A percentile compares a stretch with the other conserved stretches of the same genome.
Evolutionary conservation across 2,113 vertebrate genomes (phyloP).

Genomic region (Hiodon alosoides): DNA sequence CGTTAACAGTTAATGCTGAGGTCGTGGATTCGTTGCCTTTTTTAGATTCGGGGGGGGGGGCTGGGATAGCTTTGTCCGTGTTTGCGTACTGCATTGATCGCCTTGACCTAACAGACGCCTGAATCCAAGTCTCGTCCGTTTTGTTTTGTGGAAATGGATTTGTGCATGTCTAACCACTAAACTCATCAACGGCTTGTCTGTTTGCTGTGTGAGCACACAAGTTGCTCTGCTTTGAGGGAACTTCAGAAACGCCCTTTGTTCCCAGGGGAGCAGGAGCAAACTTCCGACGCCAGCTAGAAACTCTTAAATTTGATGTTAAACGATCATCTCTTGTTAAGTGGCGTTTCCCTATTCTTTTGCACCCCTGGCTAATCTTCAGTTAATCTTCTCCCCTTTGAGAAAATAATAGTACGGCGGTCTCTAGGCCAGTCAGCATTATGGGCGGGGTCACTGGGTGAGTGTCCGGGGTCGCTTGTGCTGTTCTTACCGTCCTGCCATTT

Average conservation of each 20-base stretch:
- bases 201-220: neutral
- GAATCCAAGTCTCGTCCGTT: slow-evolving; percentile 34
- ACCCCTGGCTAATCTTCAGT: no score
- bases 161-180: slow-evolving; percentile 53
- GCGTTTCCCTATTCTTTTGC: no score
- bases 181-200: slow-evolving; percentile 19
- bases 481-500: slow-evolving; percentile 14
- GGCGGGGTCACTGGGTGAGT: neutral
- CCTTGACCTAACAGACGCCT: slow-evolving; percentile 27
- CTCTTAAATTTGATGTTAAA: no score
- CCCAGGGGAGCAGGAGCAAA: no score
- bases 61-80: neutral
- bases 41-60: neutral
- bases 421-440: neutral
- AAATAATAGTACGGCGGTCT: neutral
- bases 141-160: slow-evolving; percentile 42
- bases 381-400: no score
- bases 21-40: slow-evolving; percentile 1
- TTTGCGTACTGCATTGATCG: neutral
- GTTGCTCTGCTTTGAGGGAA: neutral
- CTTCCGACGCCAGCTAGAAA: no score
- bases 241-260: no score
- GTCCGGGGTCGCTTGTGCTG: neutral
- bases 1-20: neutral
- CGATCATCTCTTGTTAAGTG: no score